Evolutionary conservation across 1,140 invertebrate species (phyloP).

Genomic region (Fopius arisanus): DNA sequence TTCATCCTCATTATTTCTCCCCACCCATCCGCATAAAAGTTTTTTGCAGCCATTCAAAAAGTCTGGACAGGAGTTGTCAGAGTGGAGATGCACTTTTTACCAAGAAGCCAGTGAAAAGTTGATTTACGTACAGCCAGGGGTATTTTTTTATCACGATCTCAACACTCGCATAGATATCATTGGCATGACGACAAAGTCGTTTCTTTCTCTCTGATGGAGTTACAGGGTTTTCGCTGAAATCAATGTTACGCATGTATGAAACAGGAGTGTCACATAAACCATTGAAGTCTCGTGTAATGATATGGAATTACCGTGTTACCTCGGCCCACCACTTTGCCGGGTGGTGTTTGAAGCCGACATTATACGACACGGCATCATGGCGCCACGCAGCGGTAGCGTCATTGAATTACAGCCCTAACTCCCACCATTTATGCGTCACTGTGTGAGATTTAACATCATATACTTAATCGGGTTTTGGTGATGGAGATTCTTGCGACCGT

Average conservation of each 20-base stretch:
- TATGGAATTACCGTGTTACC: slow-evolving; percentile 42
- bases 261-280: slow-evolving; percentile 39
- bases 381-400: slow-evolving; percentile 11
- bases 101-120: slow-evolving; percentile 30
- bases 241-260: neutral
- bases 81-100: neutral
- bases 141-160: neutral
- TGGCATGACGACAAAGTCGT: neutral
- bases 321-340: slow-evolving; percentile 37
- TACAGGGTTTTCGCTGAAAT: slow-evolving; percentile 18
- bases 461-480: slow-evolving; percentile 10
- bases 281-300: slow-evolving; percentile 37
- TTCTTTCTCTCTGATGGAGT: neutral
- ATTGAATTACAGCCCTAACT: neutral
- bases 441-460: neutral
- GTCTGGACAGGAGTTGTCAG: neutral
- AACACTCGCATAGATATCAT: neutral
- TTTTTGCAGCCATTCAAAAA: neutral
- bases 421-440: neutral
- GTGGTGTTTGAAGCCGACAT: slow-evolving; percentile 44
- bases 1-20: neutral
- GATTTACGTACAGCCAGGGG: neutral
- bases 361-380: slow-evolving; percentile 36
- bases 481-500: neutral
- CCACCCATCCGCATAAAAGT: neutral